Evolutionary conservation across 1,140 invertebrate genomes (phyloP), one percentile per base, ranked within the genome.

Genomic region (Lepidostoma basale): DNA sequence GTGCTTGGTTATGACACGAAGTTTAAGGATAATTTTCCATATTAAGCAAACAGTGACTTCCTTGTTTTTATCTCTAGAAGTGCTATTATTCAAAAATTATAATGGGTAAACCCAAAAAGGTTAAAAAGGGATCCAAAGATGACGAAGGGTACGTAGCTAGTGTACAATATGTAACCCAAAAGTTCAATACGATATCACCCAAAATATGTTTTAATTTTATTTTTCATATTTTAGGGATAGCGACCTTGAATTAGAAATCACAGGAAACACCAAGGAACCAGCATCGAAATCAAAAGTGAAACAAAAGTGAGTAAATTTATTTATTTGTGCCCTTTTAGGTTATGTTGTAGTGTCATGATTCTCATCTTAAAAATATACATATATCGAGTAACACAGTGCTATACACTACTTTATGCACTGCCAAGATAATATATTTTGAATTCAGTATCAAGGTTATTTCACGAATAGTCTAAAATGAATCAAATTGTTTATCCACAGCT

Each of bases 81-180:
- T 28, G 20, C 9, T 42, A 56, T 23, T 16, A 42, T 22, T 28
- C 44, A 10, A n/a, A 56, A 42, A 26, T 58, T 56, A 67, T 14
- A 59, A 90, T 90, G 88, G 88, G 86, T 70, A 90, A 89, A 80
- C 83, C 87, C 69, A 90, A 89, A 83, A 89, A 89, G 77, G 85
- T 84, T 69, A 88, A 87, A 76, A 88, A 88, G 77, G 82, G 83
- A 74, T 85, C 80, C 73, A 85, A 85, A 72, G 85, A 85, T 45
- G 86, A 88, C 40, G 87, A 89, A 70, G 83, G 86, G 88, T 89
- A 81, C 85, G 83, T 82, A 47, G 56, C 23, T 25, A 62, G 73
- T 74, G 73, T 74, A 73, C 72, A 67, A 54, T 47, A 58, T 69
- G 74, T 67, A 73, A 71, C 52, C 30, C 52, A 70, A 56, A 74